Conservation (phyloP, 2,113 vertebrate genomes). For the Lepus timidus region DNA sequence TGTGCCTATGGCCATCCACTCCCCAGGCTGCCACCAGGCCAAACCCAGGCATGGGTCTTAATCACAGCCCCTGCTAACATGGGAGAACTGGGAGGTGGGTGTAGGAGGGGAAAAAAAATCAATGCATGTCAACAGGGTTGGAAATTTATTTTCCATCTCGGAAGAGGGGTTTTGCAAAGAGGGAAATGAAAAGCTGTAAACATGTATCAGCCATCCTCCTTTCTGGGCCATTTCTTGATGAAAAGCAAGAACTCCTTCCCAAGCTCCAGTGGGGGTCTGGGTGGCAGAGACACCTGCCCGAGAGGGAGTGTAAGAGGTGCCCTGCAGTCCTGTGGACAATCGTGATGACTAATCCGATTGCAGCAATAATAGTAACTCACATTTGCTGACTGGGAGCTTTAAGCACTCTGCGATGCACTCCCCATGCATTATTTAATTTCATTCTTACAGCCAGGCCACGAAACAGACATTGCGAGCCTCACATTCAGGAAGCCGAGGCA, state of each 20-base stretch:
- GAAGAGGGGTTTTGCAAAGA: constrained; percentile 56
- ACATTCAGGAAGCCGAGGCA: constrained; percentile 53
- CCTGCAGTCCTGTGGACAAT: background rate
- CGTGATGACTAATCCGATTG: background rate
- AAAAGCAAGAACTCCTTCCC: constrained; percentile 50
- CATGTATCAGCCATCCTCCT: constrained; percentile 1
- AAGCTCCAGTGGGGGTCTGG: background rate
- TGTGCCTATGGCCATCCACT: background rate
- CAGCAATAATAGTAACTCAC: constrained; percentile 38
- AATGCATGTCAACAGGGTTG: constrained; percentile 73
- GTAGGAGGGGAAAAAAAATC: constrained; percentile 69
- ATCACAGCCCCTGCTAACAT: constrained; percentile 2
- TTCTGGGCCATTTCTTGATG: constrained; percentile 28
- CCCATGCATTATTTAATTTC: constrained; percentile 63
- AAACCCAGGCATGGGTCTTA: constrained; percentile 15
- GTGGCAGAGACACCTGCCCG: background rate
- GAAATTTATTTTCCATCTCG: constrained; percentile 79
- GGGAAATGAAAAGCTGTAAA: constrained; percentile 73
- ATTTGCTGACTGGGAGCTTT: constrained; percentile 62
- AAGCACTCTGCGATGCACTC: constrained; percentile 40
- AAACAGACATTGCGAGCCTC: constrained; percentile 20
- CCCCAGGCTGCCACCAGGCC: background rate
- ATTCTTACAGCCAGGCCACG: background rate
- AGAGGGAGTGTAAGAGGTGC: background rate
- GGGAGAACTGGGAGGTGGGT: constrained; percentile 19